Conservation (phyloP, 2,113 vertebrate genomes). For the Amazona guildingii region DNA sequence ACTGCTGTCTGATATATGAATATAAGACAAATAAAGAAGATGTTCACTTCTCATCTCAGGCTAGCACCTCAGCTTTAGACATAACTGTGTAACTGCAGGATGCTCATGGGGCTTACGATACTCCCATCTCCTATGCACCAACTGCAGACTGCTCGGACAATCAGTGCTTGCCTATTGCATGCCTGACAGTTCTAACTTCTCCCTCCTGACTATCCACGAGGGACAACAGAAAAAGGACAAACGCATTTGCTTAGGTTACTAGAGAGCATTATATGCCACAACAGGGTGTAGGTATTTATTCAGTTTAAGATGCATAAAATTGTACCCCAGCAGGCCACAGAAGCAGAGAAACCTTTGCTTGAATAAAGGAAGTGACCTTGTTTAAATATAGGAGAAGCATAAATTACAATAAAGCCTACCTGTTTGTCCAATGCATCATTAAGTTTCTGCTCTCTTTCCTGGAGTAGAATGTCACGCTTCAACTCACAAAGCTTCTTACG, state of each 20-base stretch:
- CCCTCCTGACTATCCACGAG: background rate
- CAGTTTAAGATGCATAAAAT: background rate
- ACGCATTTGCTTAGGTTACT: background rate
- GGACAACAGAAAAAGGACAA: background rate
- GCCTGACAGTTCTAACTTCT: background rate
- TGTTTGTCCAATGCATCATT: conserved; percentile 76
- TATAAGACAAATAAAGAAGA: background rate
- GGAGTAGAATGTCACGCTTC: conserved; percentile 60
- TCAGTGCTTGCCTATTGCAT: background rate
- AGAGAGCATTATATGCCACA: background rate
- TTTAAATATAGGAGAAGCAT: background rate
- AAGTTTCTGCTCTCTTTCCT: conserved; percentile 70
- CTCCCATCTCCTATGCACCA: background rate
- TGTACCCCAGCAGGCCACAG: background rate
- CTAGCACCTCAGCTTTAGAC: background rate
- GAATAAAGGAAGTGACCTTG: background rate
- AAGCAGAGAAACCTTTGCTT: background rate
- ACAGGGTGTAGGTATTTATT: background rate
- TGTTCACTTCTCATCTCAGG: background rate
- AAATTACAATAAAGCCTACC: conserved; percentile 55
- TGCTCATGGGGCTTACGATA: background rate
- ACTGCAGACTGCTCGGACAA: background rate
- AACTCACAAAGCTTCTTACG: conserved; percentile 60
- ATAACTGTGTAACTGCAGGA: background rate
- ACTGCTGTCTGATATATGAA: background rate